Conservation (phyloP, 2,888 invertebrate genomes). For the Monochamus alternatus region DNA sequence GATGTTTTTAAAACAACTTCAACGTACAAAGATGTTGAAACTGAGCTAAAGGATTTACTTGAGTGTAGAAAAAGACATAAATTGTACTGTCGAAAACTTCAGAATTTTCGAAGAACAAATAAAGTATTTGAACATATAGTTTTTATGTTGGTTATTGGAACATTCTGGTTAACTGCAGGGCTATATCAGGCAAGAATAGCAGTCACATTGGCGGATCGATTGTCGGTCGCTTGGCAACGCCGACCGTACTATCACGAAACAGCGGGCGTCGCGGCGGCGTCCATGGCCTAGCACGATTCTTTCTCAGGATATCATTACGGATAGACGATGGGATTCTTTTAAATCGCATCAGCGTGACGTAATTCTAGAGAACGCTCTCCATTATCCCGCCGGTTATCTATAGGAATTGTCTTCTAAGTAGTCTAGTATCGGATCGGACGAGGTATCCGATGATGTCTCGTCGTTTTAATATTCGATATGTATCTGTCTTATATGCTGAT, state of each 20-base stretch:
- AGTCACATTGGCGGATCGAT: slow-evolving; percentile 61
- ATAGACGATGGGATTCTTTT: slow-evolving; percentile 32
- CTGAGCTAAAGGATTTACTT: no score
- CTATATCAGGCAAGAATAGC: slow-evolving; percentile 40
- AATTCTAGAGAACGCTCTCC: slow-evolving; percentile 23
- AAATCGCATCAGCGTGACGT: slow-evolving; percentile 27
- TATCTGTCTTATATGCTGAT: no score
- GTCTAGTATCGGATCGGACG: no score
- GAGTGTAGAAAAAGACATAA: no score
- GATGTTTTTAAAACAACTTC: no score
- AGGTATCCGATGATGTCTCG: no score
- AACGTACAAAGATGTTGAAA: no score
- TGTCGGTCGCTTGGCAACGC: slow-evolving; percentile 61
- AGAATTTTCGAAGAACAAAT: no score
- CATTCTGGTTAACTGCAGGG: slow-evolving; percentile 35
- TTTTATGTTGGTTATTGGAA: slow-evolving; percentile 6
- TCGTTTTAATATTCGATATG: no score
- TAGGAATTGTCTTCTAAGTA: neutral
- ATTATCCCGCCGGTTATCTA: slow-evolving; percentile 13
- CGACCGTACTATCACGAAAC: slow-evolving; percentile 53
- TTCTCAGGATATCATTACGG: slow-evolving; percentile 42
- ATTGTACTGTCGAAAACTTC: no score
- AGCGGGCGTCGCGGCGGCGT: slow-evolving; percentile 54
- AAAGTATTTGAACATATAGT: neutral
- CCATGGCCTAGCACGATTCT: slow-evolving; percentile 48